These are phyloP conservation scores for Drepana falcataria DNA, from an alignment of 2,888 invertebrate genomes.

Conservation along the genomic window DNA sequence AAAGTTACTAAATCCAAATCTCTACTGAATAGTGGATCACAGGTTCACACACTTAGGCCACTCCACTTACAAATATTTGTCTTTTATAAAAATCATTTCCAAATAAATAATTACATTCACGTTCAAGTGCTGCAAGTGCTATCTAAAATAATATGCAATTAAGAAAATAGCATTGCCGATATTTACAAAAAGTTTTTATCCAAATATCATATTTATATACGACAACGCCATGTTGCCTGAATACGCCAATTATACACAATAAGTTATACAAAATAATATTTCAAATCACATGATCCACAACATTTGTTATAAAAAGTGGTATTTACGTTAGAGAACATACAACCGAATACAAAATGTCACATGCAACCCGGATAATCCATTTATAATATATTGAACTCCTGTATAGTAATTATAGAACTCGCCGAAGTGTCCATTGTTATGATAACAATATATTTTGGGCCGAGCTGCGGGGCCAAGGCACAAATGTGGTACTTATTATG, in stretches of 20 bases:
- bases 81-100: constrained; percentile 1
- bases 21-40: constrained; percentile 26
- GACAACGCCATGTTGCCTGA: constrained; percentile 5
- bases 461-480: constrained; percentile 59
- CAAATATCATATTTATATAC: constrained; percentile 9
- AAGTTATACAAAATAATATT: constrained; percentile 21
- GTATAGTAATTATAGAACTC: constrained; percentile 28
- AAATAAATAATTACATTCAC: constrained; percentile 7
- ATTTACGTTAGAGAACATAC: not conserved
- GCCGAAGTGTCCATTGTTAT: constrained; percentile 7
- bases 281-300: constrained; percentile 22
- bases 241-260: constrained; percentile 29
- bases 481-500: constrained; percentile 58
- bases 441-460: constrained; percentile 55
- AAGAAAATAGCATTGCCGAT: constrained; percentile 24
- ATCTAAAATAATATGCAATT: constrained; percentile 30
- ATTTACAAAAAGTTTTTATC: constrained; percentile 36
- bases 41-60: constrained; percentile 31
- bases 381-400: constrained; percentile 17
- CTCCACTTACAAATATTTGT: constrained; percentile 1
- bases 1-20: constrained; percentile 19
- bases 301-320: constrained; percentile 8
- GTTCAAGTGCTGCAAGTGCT: constrained; percentile 29
- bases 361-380: not conserved
- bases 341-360: not conserved